Percentiles rank a stretch among this genome's conserved stretches.
Conservation (phyloP, 2,797 vertebrate species). For the Myotis myotis region DNA sequence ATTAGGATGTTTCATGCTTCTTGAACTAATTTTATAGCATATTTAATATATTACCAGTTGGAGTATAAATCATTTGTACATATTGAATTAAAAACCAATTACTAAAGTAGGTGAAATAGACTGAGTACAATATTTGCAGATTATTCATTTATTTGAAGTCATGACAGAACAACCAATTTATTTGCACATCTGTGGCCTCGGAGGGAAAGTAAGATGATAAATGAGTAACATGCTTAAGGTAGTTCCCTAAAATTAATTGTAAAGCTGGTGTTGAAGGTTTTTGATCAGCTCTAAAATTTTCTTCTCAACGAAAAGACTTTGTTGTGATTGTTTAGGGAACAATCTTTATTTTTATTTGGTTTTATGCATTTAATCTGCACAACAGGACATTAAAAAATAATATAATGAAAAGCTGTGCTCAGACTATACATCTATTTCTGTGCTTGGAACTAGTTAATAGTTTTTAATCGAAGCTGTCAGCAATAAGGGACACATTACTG, state of each 20-base stretch:
- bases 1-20: conserved; percentile 77
- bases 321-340: conserved; percentile 78
- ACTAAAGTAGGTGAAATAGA: conserved; percentile 73
- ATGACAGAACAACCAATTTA: conserved; percentile 43
- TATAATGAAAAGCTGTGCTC: conserved; percentile 48
- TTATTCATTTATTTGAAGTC: conserved; percentile 69
- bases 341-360: conserved; percentile 79
- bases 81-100: conserved; percentile 79
- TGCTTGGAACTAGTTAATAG: conserved; percentile 76
- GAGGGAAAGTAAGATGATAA: conserved; percentile 65
- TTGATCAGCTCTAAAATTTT: conserved; percentile 67
- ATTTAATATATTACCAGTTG: conserved; percentile 86
- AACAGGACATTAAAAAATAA: conserved; percentile 74
- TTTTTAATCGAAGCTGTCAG: conserved; percentile 72
- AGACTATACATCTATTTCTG: conserved; percentile 72
- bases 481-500: conserved; percentile 72
- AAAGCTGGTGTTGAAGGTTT: conserved; percentile 64
- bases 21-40: conserved; percentile 84
- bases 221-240: conserved; percentile 54
- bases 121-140: conserved; percentile 58
- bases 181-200: conserved; percentile 75
- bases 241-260: conserved; percentile 70
- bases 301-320: conserved; percentile 60
- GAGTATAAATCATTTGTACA: conserved; percentile 83
- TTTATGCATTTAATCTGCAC: conserved; percentile 75